A percentile compares a stretch with the other conserved stretches of the same genome.
Conservation (phyloP, 2,797 vertebrate species). For the Todus mexicanus region DNA sequence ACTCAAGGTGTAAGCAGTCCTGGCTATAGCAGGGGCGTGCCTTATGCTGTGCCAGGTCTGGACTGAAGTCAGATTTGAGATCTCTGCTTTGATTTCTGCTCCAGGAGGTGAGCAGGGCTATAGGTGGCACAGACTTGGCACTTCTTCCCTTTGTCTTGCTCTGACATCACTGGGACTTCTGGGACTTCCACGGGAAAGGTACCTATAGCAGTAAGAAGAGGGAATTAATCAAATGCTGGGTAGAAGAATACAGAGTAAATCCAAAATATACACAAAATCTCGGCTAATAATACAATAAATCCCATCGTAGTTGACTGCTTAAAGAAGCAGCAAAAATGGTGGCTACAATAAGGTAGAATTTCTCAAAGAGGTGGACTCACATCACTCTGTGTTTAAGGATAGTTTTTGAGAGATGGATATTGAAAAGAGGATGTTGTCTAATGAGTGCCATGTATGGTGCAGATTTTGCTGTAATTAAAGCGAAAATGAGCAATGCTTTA, state of each 20-base stretch:
- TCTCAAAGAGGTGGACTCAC: not conserved
- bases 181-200: not conserved
- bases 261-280: not conserved
- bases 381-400: not conserved
- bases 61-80: not conserved
- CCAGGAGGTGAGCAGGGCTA: not conserved
- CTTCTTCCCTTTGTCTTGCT: not conserved
- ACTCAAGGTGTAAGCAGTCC: not conserved
- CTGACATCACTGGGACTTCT: not conserved
- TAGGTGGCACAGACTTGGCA: fast-evolving
- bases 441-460: not conserved
- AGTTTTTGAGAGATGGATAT: not conserved
- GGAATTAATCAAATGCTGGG: not conserved
- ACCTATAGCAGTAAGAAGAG: not conserved
- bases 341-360: not conserved
- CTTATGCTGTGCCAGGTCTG: not conserved
- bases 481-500: constrained; percentile 55
- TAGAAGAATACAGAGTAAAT: not conserved
- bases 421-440: not conserved
- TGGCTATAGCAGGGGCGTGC: not conserved
- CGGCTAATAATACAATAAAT: not conserved
- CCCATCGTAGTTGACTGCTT: not conserved
- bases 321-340: not conserved
- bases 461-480: constrained; percentile 59
- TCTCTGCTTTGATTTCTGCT: not conserved